Base-by-base conservation (phyloP, 2,113 vertebrate genomes). In the Fukomys damarensis region DNA sequence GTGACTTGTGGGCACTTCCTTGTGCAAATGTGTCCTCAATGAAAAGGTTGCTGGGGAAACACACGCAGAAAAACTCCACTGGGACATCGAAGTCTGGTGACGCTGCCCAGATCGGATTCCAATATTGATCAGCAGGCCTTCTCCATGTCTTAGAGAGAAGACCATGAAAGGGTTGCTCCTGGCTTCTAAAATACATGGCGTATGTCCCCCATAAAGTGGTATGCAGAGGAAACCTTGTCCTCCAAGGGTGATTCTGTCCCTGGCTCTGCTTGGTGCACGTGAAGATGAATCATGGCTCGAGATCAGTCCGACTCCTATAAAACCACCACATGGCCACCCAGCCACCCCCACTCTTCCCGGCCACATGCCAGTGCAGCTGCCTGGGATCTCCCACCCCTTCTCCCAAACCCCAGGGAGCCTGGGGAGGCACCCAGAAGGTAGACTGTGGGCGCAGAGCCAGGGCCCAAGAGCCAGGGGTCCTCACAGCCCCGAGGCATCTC, bases 41-140 rank as follows among this genome's bases (percentile, higher is more conserved):
- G 8, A 80, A 56, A 74, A 19, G 13, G 6, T 14, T n/a, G 1
- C n/a, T 19, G 24, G 30, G 0, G 49, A 41, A 13, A 14, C 7
- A 2, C 1, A 9, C 9, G 26, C 66, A 0, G 22, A 32, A 26
- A 30, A 26, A 66, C 0, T 0, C 1, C 1, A 0, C 8, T 7
- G 49, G 3, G 3, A 0, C 9, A 20, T 3, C 2, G 24, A 30
- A n/a, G 56, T 0, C 3, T 16, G 2, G 16, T 0, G 20, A 0
- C 0, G 0, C 61, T 0, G 0, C 28, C 0, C 0, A 0, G 0
- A 1, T 1, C 19, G 0, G 11, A 12, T 3, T 5, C 46, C 28
- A 30, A 0, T 3, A 19, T 35, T 63, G 4, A 12, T 4, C 20
- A 0, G 3, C 24, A 0, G 5, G 17, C 7, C 38, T 22, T 49